A percentile compares a stretch with the other conserved stretches of the same genome.
Conservation (phyloP, 2,113 vertebrate species). For the Dunckerocampus dactyliophorus region DNA sequence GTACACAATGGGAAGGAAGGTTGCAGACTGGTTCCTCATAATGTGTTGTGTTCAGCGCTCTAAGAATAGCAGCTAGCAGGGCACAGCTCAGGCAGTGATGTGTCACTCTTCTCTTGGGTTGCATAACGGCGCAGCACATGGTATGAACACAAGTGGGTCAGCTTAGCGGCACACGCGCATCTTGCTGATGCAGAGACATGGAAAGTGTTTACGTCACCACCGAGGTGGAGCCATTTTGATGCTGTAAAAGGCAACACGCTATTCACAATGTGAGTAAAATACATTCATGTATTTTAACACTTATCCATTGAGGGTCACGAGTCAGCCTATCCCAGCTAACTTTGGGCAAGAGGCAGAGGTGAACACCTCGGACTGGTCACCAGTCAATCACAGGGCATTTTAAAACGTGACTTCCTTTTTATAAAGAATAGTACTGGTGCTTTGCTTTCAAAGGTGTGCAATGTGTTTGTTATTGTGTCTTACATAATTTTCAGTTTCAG, state of each 20-base stretch:
- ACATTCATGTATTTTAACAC: too few relatives aligned
- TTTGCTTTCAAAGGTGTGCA: too few relatives aligned
- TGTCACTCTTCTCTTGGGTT: conserved; percentile 36
- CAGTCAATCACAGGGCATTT: too few relatives aligned
- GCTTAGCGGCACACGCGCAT: conserved; percentile 20
- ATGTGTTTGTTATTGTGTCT: too few relatives aligned
- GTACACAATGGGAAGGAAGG: neutral
- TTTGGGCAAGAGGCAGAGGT: too few relatives aligned
- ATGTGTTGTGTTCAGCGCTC: conserved; percentile 10
- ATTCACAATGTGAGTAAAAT: neutral
- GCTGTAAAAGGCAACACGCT: neutral
- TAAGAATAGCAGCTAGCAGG: conserved; percentile 42
- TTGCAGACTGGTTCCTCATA: neutral
- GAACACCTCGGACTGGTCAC: too few relatives aligned
- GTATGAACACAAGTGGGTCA: conserved; percentile 44
- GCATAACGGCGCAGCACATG: conserved; percentile 51
- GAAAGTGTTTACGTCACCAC: conserved; percentile 15
- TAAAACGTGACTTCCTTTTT: too few relatives aligned
- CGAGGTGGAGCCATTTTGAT: neutral
- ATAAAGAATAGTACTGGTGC: too few relatives aligned
- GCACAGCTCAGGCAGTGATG: conserved; percentile 16
- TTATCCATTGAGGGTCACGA: too few relatives aligned
- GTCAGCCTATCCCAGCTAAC: too few relatives aligned
- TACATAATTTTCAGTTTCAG: too few relatives aligned
- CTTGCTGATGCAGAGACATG: neutral